phyloP scores from a whole-genome alignment of 2,888 invertebrate genomes.

The Dryobotodes eremita region DNA sequence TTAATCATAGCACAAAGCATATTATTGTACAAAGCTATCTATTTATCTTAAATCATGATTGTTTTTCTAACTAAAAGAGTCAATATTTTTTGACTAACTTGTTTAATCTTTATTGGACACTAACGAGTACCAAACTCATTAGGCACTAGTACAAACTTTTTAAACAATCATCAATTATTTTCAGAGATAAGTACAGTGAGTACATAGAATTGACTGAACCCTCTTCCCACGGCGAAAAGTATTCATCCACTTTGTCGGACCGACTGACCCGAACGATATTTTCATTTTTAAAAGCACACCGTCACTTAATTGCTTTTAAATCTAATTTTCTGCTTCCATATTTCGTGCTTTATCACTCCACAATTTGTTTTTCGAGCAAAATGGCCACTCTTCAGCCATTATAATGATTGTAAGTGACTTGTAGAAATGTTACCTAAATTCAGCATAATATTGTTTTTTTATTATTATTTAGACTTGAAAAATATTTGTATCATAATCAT shows the following conservation, averaged over 20 bases:
- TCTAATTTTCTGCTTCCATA: slow-evolving; percentile 71
- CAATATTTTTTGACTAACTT: neutral
- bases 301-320: slow-evolving; percentile 74
- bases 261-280: slow-evolving; percentile 57
- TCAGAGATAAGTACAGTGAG: slow-evolving; percentile 27
- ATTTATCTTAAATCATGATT: neutral
- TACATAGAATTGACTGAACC: slow-evolving; percentile 17
- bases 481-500: neutral
- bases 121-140: slow-evolving; percentile 12
- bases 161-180: slow-evolving; percentile 41
- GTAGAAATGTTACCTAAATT: slow-evolving; percentile 67
- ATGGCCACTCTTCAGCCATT: slow-evolving; percentile 73
- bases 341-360: slow-evolving; percentile 81
- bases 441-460: slow-evolving; percentile 19
- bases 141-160: neutral
- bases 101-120: neutral
- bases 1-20: neutral
- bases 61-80: neutral
- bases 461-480: neutral
- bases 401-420: slow-evolving; percentile 78
- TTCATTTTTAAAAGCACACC: slow-evolving; percentile 69
- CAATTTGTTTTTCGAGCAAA: slow-evolving; percentile 78
- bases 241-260: slow-evolving; percentile 40
- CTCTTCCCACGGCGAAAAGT: slow-evolving; percentile 34
- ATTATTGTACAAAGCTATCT: neutral